Evolutionary conservation across 92 coral and sea anemone species (phyloP).

Genomic region (Desmophyllum pertusum): DNA sequence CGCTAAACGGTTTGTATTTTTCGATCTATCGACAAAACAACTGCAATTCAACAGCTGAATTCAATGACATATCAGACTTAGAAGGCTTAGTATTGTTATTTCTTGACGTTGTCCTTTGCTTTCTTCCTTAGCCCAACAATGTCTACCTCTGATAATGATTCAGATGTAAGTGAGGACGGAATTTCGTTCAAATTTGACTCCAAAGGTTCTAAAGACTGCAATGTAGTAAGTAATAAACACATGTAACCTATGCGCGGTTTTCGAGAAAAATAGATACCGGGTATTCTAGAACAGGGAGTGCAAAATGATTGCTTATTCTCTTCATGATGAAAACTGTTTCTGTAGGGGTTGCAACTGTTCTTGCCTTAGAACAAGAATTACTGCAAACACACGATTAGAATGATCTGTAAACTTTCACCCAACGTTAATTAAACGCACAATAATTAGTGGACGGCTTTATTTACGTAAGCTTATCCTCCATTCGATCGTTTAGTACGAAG

Average conservation of each 20-base stretch:
- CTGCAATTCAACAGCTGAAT: not conserved
- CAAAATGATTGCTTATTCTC: not conserved
- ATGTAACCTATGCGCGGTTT: no score
- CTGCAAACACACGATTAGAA: not conserved
- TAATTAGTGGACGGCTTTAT: not conserved
- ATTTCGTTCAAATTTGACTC: conserved; percentile 85
- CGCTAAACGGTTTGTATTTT: conserved; percentile 20
- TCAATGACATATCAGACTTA: no score
- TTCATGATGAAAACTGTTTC: not conserved
- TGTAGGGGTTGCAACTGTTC: not conserved
- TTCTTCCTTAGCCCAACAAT: conserved; percentile 12
- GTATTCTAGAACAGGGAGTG: not conserved
- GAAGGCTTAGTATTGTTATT: not conserved
- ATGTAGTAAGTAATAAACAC: conserved; percentile 60
- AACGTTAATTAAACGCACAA: no score
- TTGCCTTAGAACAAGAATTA: not conserved
- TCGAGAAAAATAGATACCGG: no score
- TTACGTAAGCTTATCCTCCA: not conserved
- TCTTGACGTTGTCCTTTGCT: not conserved
- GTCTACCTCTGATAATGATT: conserved; percentile 66
- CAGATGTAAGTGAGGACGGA: conserved; percentile 88
- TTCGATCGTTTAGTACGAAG: not conserved
- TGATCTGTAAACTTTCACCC: not conserved
- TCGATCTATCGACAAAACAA: not conserved
- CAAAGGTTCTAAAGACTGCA: conserved; percentile 50